Base-by-base conservation (phyloP, 2,888 invertebrate species). In the Phaedon cochleariae region DNA sequence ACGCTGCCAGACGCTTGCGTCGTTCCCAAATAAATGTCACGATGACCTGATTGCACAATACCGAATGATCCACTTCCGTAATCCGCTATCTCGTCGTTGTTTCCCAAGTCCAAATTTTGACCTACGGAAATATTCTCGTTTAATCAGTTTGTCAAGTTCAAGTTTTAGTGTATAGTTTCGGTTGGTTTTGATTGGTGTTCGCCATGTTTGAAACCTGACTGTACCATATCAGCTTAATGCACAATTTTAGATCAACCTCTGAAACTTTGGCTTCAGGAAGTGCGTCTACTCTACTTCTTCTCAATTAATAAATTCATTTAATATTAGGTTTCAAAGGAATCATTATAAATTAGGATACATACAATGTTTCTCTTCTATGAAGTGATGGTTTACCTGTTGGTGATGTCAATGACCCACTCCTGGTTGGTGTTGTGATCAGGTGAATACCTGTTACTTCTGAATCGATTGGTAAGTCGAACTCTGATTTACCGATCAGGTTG, bases 81-180 rank as follows among this genome's bases (percentile, higher is more conserved):
- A 15, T 78, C 69, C 0, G 78, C 75, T n/a, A 87, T 85, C 1
- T 85, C 85, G 0, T 84, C 78, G 20, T 74, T 74, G 78, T 86
- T 85, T 81, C 84, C 84, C 3, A 88, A 77, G 76, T 87, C 85
- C 49, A 87, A 84, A 76, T 84, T 84, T 12, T 85, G 84, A 22
- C 84, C 88, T 87, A 81, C 34, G 15, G 15, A 41, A 26, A 26
- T 3, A 26, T 3, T n/a, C n/a, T n/a, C n/a, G n/a, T n/a, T 5
- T 26, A 26, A 26, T 26, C 3, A 5, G 3, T 3, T 5, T 26
- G 26, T 26, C 26, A 26, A 26, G 26, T 26, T 26, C 7, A 26
- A n/a, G n/a, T n/a, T n/a, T n/a, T 41, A 52, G 37, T 57, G 21
- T 59, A 15, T 55, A 41, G 48, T 20, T 22, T 18, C 46, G 18